Base-by-base conservation (phyloP, 2,797 vertebrate genomes). In the Trematomus bernacchii region DNA sequence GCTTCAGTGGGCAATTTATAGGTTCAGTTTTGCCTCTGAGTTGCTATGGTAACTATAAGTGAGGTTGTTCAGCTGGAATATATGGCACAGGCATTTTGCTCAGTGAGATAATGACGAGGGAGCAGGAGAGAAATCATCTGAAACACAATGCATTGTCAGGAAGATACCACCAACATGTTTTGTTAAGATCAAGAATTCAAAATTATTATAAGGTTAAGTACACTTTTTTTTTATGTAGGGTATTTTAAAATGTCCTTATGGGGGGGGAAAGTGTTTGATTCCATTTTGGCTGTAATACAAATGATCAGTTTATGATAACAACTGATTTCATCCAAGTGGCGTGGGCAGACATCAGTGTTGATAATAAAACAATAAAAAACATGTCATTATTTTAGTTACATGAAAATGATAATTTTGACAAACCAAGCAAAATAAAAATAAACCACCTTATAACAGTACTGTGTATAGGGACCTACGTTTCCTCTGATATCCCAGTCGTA, bases 11-110 rank as follows among this genome's bases (percentile, higher is more conserved):
- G 92, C 89, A 94, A 94, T 95, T 93, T 91, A 94, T 93, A 94
- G 91, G 85, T 93, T 93, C 85, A 80, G 87, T 83, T 93, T 94
- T 75, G 85, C 79, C 92, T 89, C 76, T 66, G 79, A 74, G 95
- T 96, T 95, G 90, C 95, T 91, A 95, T 96, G 94, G 95, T 90
- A 93, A 95, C 95, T 91, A 91, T 91, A 90, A 82, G 90, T 91
- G 85, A 83, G 83, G 89, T 84, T 88, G 73, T 91, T 90, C 85
- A 90, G 89, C 92, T 92, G 90, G 88, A 91, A 92, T 92, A 89
- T 87, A 87, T 83, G 77, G 86, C 84, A 84, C 83, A 84, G 86
- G 79, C 85, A 85, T 86, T 86, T 86, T 81, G 79, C 77, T 83
- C 78, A 69, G 79, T 76, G 82, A 89, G 74, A 88, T 82, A 85